Evolutionary conservation across 2,113 vertebrate genomes (phyloP).

Genomic region (Nothoprocta pentlandii): DNA sequence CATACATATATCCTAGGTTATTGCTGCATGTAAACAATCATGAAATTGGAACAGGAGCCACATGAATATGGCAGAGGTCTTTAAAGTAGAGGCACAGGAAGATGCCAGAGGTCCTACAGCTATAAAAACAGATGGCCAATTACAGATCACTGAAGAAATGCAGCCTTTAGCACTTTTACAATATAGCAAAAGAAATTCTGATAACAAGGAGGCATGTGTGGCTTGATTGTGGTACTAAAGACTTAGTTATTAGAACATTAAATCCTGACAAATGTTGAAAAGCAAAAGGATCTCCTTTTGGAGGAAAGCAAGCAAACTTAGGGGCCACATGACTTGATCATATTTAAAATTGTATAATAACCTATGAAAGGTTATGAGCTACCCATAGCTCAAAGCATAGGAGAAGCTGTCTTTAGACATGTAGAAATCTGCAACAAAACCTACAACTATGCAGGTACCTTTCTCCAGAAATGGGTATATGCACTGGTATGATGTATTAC

Average conservation of each 20-base stretch:
- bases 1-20: not conserved
- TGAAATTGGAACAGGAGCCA: not conserved
- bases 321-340: not conserved
- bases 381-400: not conserved
- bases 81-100: not conserved
- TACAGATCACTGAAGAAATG: not conserved
- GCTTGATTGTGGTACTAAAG: not conserved
- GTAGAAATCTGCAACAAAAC: not conserved
- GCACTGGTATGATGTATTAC: not conserved
- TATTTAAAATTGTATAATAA: not conserved
- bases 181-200: not conserved
- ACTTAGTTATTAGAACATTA: not conserved
- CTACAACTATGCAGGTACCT: fast-evolving
- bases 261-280: not conserved
- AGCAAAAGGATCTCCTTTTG: not conserved
- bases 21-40: not conserved
- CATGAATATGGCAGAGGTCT: not conserved
- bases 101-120: not conserved
- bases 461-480: not conserved
- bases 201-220: not conserved
- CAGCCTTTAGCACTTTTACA: not conserved
- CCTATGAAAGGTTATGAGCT: not conserved
- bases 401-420: not conserved
- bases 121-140: not conserved
- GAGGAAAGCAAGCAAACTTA: not conserved